These are phyloP conservation scores for Notocelia uddmanniana DNA, from an alignment of 2,888 invertebrate genomes.

Conservation along the genomic window DNA sequence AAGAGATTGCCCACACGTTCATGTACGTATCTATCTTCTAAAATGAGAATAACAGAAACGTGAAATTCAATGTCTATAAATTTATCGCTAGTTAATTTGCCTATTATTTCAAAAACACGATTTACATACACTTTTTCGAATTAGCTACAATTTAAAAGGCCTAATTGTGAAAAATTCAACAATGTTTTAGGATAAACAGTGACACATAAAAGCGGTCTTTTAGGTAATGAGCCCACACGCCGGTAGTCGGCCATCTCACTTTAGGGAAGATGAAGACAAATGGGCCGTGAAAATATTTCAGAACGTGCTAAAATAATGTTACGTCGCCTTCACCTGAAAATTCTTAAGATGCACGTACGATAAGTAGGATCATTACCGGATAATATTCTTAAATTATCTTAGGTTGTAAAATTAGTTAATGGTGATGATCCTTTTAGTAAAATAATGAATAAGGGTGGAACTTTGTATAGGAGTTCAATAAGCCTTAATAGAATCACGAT, in stretches of 20 bases:
- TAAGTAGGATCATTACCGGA: not conserved
- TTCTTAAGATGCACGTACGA: not conserved
- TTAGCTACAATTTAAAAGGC: not conserved
- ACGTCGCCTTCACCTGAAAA: not conserved
- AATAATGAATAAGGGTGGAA: no score
- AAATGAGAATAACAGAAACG: not conserved
- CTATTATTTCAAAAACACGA: no score
- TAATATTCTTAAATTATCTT: not conserved
- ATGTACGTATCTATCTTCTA: not conserved
- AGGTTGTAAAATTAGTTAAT: not conserved
- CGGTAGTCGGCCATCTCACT: constrained; percentile 52
- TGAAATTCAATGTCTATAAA: not conserved
- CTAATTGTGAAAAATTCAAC: constrained; percentile 28
- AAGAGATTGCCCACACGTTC: not conserved
- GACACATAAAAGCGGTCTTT: constrained; percentile 34
- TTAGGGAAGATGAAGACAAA: constrained; percentile 61
- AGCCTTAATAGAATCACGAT: no score
- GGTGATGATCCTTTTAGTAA: not conserved
- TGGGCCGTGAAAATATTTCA: constrained; percentile 52
- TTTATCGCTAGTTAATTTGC: no score
- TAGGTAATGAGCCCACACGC: constrained; percentile 43
- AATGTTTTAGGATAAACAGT: constrained; percentile 17
- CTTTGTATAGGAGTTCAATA: no score
- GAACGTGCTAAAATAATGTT: constrained; percentile 46
- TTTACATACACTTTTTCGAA: no score